Conservation (phyloP, 2,888 invertebrate species). For the Autographa pulchrina region DNA sequence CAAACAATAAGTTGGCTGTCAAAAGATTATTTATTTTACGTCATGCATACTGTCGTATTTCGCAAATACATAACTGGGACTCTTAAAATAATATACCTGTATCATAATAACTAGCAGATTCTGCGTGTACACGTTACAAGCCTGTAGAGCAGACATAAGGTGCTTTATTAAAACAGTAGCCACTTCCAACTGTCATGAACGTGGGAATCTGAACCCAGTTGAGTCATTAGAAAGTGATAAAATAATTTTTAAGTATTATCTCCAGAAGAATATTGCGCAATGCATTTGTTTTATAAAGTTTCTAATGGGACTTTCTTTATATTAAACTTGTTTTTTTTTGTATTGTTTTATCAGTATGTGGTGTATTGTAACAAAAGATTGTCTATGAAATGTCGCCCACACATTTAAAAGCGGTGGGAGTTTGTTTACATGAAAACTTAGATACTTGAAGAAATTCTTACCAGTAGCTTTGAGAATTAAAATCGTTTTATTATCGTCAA, state of each 20-base stretch:
- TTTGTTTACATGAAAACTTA: not conserved
- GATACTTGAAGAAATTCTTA: not conserved
- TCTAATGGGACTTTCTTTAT: conserved; percentile 48
- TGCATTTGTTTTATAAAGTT: conserved; percentile 49
- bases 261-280: conserved; percentile 52
- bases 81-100: too few species aligned
- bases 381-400: not conserved
- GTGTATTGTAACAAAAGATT: not conserved
- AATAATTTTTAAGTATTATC: conserved; percentile 58
- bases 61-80: too few species aligned
- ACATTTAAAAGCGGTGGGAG: not conserved
- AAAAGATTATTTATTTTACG: too few species aligned
- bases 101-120: not conserved
- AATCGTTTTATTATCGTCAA: too few species aligned
- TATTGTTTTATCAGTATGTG: not conserved
- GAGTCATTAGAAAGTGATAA: conserved; percentile 69
- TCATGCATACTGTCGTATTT: too few species aligned
- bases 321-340: conserved; percentile 2
- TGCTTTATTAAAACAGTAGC: conserved; percentile 43
- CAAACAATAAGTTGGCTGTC: too few species aligned
- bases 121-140: not conserved
- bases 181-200: conserved; percentile 51
- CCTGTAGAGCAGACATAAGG: conserved; percentile 21
- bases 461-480: not conserved
- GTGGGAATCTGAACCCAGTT: conserved; percentile 62